Base-by-base conservation (phyloP, 2,113 vertebrate species). In the Megaleporinus macrocephalus region DNA sequence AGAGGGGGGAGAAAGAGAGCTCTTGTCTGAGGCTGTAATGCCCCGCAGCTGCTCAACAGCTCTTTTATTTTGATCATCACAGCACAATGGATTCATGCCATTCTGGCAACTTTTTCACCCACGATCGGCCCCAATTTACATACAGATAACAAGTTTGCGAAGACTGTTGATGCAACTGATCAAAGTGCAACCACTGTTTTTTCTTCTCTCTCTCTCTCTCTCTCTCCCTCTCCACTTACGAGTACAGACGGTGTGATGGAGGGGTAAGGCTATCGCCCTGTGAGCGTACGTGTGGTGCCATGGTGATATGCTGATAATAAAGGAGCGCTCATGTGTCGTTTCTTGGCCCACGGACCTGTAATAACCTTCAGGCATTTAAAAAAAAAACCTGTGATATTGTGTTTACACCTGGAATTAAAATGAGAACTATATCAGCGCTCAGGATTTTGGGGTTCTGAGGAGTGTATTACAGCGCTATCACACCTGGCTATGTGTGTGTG, bases 21-120 rank as follows among this genome's bases (percentile, higher is more conserved):
- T 92, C 91, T 92, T 92, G 91, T 93, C 91, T 93, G 92, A 92
- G 91, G 92, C 92, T 93, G 92, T 91, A 91, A 91, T 93, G 91
- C 92, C 93, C 91, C 89, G 85, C 89, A 91, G 93, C 92, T 75
- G 88, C 84, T 90, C 89, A 92, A 91, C 91, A 91, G 91, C 93
- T 93, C 91, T 93, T 93, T 94, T 91, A 91, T 91, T 93, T 93
- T 91, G 91, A 94, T 93, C 92, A 93, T 93, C 92, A 89, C 90
- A 92, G 92, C 92, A 93, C 92, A 93, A 92, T 93, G 92, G 91
- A 92, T 94, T 94, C 91, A 91, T 92, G 92, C 92, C 92, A 93
- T 91, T 91, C 92, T 93, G 91, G 90, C 91, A 92, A 93, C 91
- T 92, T 94, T 93, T 92, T 93, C 91, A 91, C 92, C 92, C 92